Conservation (phyloP, 1,140 invertebrate genomes). For the Bombus ignitus region DNA sequence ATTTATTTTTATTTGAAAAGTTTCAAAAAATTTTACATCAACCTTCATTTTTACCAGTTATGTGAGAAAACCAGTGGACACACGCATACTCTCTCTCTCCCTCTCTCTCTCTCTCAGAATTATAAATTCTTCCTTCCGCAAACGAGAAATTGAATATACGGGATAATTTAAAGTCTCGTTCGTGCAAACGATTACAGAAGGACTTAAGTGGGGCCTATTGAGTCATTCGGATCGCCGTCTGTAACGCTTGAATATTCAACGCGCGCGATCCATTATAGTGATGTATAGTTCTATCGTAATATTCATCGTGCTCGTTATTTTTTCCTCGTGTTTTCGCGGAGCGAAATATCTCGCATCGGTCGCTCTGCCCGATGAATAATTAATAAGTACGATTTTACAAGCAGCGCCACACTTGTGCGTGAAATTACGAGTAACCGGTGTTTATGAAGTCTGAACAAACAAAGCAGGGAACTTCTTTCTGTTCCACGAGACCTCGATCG, state of each 20-base stretch:
- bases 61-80: no score
- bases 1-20: no score
- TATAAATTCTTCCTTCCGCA: not conserved
- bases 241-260: slow-evolving; percentile 36
- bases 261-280: slow-evolving; percentile 40
- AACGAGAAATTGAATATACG: not conserved
- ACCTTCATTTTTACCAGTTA: no score
- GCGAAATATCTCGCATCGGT: slow-evolving; percentile 17
- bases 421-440: slow-evolving; percentile 27
- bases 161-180: not conserved
- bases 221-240: slow-evolving; percentile 28
- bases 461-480: not conserved
- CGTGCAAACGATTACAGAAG: slow-evolving; percentile 16
- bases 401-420: not conserved
- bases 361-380: slow-evolving; percentile 31
- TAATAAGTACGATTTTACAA: slow-evolving; percentile 23
- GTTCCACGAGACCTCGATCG: no score
- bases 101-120: not conserved
- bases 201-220: slow-evolving; percentile 31
- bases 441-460: slow-evolving; percentile 32
- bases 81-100: not conserved
- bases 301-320: slow-evolving; percentile 39
- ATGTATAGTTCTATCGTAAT: slow-evolving; percentile 40
- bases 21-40: no score
- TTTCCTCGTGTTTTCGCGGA: slow-evolving; percentile 32